A percentile compares a stretch with the other conserved stretches of the same genome.
These are phyloP conservation scores for Drosophila truncata DNA, from an alignment of 1,140 invertebrate genomes.

Conservation along the genomic window DNA sequence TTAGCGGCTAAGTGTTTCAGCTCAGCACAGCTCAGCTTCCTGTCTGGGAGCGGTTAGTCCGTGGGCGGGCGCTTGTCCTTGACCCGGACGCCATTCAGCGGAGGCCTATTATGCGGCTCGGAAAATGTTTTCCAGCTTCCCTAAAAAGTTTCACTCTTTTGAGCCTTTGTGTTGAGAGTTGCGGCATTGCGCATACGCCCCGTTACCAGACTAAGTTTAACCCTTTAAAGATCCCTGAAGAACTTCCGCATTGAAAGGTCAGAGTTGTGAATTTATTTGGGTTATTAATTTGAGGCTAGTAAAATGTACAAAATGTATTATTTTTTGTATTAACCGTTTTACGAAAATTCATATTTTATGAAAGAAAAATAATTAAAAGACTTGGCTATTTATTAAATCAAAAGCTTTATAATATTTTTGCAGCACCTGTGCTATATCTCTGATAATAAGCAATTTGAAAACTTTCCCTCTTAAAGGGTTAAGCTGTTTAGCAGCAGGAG, in stretches of 20 bases:
- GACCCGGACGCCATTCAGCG: slow-evolving; percentile 49
- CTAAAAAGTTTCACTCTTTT: slow-evolving; percentile 37
- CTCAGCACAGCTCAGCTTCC: slow-evolving; percentile 16
- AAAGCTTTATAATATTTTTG: too few relatives aligned
- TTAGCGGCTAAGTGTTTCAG: slow-evolving; percentile 49
- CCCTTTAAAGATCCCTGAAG: neutral
- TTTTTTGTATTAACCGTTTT: neutral
- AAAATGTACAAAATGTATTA: too few relatives aligned
- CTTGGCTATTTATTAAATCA: neutral
- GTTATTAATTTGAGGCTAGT: too few relatives aligned
- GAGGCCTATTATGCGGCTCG: slow-evolving; percentile 36
- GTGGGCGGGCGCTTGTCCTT: slow-evolving; percentile 48
- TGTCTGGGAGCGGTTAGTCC: slow-evolving; percentile 30
- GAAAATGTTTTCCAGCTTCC: neutral
- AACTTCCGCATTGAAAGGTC: slow-evolving; percentile 6
- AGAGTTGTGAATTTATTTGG: neutral
- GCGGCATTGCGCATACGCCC: slow-evolving; percentile 56
- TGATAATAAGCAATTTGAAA: too few relatives aligned
- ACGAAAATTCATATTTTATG: neutral
- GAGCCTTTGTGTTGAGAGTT: slow-evolving; percentile 15
- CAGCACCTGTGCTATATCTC: neutral
- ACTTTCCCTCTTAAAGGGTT: slow-evolving; percentile 1
- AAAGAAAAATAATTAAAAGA: neutral
- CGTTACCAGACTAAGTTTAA: slow-evolving; percentile 28
- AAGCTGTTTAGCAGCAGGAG: slow-evolving; percentile 20